These are phyloP conservation scores for Xiphophorus birchmanni DNA, from an alignment of 2,797 vertebrate species.

Conservation along the genomic window DNA sequence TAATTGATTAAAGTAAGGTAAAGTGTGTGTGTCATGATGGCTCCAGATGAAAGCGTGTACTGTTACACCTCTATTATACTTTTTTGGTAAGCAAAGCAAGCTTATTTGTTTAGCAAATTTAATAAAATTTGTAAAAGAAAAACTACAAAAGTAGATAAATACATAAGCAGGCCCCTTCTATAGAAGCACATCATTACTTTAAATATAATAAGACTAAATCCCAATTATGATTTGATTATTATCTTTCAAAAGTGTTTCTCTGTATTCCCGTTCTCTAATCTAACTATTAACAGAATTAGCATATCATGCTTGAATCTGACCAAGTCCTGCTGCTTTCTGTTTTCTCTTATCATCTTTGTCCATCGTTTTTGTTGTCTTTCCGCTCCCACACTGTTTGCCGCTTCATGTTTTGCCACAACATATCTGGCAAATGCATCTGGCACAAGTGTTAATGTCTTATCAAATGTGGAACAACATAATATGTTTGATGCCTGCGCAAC, in stretches of 20 bases:
- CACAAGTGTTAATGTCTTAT: constrained; percentile 66
- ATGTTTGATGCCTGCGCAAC: constrained; percentile 47
- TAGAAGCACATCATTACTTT: neutral
- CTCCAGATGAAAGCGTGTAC: neutral
- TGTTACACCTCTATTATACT: neutral
- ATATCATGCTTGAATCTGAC: constrained; percentile 19
- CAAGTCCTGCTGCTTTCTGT: constrained; percentile 20
- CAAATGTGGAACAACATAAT: constrained; percentile 49
- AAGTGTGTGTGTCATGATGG: neutral
- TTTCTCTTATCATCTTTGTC: constrained; percentile 36
- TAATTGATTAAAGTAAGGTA: neutral
- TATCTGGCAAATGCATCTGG: constrained; percentile 56
- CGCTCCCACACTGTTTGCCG: constrained; percentile 3
- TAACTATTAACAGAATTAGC: constrained; percentile 37
- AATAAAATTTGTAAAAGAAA: neutral
- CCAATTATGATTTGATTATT: neutral
- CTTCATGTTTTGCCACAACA: constrained; percentile 41
- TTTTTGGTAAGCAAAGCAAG: neutral
- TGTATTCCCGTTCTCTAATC: constrained; percentile 36
- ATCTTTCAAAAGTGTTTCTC: neutral
- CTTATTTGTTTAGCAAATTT: too few relatives aligned
- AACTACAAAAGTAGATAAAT: neutral
- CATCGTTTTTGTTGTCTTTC: constrained; percentile 27
- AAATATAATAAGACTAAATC: neutral
- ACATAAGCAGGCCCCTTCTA: neutral